A percentile compares a stretch with the other conserved stretches of the same genome.
Conservation (phyloP, 2,113 vertebrate genomes). For the Halcyon malimbica region DNA sequence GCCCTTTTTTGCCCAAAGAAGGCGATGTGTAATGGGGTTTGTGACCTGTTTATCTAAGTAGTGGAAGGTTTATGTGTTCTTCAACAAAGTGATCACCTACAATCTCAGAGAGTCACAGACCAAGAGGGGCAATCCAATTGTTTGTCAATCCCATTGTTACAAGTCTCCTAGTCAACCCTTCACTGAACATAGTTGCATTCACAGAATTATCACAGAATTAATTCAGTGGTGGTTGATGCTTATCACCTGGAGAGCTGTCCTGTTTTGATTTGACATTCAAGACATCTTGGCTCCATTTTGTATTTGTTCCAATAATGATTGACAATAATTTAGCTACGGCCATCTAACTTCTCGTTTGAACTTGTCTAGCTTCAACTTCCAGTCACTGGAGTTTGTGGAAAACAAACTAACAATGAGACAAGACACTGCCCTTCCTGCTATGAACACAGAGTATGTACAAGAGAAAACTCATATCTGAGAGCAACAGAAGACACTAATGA, state of each 20-base stretch:
- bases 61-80: not conserved
- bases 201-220: too few species aligned
- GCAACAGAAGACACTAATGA: not conserved
- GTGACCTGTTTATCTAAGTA: not conserved
- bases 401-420: not conserved
- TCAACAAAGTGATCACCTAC: not conserved
- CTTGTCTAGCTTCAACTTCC: not conserved
- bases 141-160: not conserved
- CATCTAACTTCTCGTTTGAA: not conserved
- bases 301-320: not conserved
- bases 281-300: not conserved
- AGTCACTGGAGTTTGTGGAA: not conserved
- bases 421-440: not conserved
- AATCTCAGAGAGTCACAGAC: not conserved
- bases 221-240: not conserved
- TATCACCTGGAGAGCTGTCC: not conserved
- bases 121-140: accelerated
- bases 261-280: not conserved
- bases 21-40: not conserved
- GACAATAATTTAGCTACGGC: not conserved
- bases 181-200: not conserved
- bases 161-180: not conserved
- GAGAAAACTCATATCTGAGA: not conserved
- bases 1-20: not conserved
- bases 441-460: not conserved